Conservation (phyloP, 37 sponge, comb jelly and placozoan genomes). For the Aplysina aerophoba region DNA sequence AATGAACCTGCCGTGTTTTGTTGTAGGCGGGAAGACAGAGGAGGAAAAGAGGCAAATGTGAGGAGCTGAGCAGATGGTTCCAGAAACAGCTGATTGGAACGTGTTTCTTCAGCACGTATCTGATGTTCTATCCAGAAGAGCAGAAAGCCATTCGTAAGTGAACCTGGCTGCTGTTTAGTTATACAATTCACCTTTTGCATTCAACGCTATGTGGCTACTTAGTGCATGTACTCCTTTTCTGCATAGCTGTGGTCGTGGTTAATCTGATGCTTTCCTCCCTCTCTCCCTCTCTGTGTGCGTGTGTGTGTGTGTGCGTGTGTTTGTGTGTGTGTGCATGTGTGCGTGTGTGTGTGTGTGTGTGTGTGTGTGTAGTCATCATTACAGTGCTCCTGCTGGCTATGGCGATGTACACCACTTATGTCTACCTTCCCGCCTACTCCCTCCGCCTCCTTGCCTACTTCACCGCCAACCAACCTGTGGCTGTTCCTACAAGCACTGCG, state of each 20-base stretch:
- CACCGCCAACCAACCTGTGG: no score
- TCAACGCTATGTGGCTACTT: not conserved
- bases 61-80: not conserved
- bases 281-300: no score
- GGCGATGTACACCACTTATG: conserved; percentile 52
- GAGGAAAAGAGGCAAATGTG: no score
- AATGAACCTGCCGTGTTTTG: no score
- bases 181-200: not conserved
- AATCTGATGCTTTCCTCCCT: no score
- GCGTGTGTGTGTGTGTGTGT: no score
- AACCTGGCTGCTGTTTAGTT: not conserved
- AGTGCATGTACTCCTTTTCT: not conserved
- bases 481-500: no score
- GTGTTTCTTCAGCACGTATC: not conserved
- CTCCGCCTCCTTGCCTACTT: conserved; percentile 21
- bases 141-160: not conserved
- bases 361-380: conserved; percentile 35
- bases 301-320: no score
- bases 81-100: conserved; percentile 1
- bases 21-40: no score
- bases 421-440: conserved; percentile 58
- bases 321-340: no score
- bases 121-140: conserved; percentile 2
- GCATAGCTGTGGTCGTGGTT: no score
- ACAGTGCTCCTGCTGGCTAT: conserved; percentile 41